Evolutionary conservation across 2,797 vertebrate species (phyloP), one percentile per base, ranked within the genome.

Genomic region (Tapera naevia): DNA sequence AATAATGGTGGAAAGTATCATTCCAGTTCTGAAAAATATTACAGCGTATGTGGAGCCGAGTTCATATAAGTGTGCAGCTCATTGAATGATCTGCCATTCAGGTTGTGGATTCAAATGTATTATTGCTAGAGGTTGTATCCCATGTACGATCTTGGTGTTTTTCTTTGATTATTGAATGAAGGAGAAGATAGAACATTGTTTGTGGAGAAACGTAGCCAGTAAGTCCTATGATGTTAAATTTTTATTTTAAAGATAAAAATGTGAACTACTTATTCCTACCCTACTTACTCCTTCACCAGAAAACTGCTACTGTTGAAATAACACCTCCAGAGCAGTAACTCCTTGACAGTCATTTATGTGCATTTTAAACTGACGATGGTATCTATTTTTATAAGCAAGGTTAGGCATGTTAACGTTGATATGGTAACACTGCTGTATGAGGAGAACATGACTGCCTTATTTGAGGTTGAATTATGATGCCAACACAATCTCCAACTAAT

Each of bases 351-450:
- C 65, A 74, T 87, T 88, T 93, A 10, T 1, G 17, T 75, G 72
- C 37, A 27, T 97, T 96, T 97, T 86, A 85, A 92, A 87, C 56
- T 86, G 72, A 50, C 37, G 89, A 4, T 53, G 81, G 11, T 89
- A 39, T n/a, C 94, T 95, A 7, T 94, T 53, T 96, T 94, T 93
- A 21, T 94, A 83, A 85, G 74, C 21, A 86, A 95, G 83, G 93
- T 96, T 92, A 93, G 89, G 64, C 89, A 73, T 83, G 74, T 75
- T 96, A 87, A 71, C 7, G 19, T 94, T 97, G 93, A 79, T 95
- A 86, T 53, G 67, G 94, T 89, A 97, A 93, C 86, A 53, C 78
- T 91, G 56, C 65, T 88, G 10, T 89, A 58, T 95, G 87, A 96
- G 91, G 79, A 97, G 91, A 95, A 48, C 25, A 41, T 43, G 93